Conservation (phyloP, 2,113 vertebrate species). For the Rissa tridactyla region DNA sequence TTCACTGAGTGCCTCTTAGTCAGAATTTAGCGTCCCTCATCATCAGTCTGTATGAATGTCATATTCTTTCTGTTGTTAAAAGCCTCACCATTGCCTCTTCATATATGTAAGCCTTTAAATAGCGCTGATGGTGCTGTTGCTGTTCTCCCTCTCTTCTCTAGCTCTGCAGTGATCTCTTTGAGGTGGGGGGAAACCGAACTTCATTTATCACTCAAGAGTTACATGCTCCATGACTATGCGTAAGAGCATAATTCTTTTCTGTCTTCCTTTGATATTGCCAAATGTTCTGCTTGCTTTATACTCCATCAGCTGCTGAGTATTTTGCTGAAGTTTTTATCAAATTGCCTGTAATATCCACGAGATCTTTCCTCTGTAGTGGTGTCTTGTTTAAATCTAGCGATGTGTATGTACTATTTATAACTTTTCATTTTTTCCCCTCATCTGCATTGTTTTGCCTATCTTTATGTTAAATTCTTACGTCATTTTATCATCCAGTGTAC, state of each 20-base stretch:
- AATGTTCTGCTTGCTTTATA: background rate
- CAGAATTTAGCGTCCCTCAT: background rate
- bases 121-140: background rate
- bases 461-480: background rate
- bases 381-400: background rate
- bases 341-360: background rate
- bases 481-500: background rate
- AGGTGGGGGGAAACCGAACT: background rate
- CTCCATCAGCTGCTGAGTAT: background rate
- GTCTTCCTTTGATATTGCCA: background rate
- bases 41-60: background rate
- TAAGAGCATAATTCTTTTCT: background rate
- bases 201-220: background rate
- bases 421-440: background rate
- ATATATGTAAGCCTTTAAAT: background rate
- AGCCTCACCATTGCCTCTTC: fast-evolving
- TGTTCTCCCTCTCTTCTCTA: background rate
- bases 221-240: background rate
- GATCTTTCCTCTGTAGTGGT: background rate
- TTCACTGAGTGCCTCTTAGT: background rate
- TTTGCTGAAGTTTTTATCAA: background rate
- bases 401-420: background rate
- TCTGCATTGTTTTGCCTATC: background rate
- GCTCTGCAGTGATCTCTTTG: background rate
- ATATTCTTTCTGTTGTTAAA: background rate